These are phyloP conservation scores for Notodonta ziczac DNA, from an alignment of 2,888 invertebrate genomes.

Conservation along the genomic window DNA sequence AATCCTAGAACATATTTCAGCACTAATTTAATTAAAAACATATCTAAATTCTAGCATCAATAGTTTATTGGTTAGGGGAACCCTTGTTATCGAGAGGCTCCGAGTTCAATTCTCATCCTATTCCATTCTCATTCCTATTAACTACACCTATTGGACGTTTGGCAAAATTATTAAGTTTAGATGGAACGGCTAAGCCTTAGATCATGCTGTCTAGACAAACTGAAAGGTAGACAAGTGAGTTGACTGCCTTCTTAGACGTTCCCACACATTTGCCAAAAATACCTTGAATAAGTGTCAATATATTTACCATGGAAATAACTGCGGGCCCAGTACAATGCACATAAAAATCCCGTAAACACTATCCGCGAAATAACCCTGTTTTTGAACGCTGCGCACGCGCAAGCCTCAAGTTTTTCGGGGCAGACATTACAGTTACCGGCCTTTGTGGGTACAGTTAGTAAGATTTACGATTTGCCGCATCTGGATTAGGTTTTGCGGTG, in stretches of 20 bases:
- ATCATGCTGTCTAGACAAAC: too few relatives aligned
- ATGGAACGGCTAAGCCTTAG: too few relatives aligned
- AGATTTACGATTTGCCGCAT: conserved; percentile 7
- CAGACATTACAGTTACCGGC: conserved; percentile 8
- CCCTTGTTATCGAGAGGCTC: too few relatives aligned
- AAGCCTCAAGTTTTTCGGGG: conserved; percentile 7
- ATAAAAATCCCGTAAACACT: conserved; percentile 8
- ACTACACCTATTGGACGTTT: too few relatives aligned
- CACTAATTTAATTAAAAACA: too few relatives aligned
- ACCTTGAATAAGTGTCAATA: background rate
- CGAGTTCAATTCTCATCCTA: too few relatives aligned
- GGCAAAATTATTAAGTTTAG: too few relatives aligned
- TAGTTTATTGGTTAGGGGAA: too few relatives aligned
- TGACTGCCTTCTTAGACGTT: background rate
- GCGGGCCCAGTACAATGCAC: conserved; percentile 1
- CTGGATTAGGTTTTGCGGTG: background rate
- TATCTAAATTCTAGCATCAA: too few relatives aligned
- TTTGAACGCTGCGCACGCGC: background rate
- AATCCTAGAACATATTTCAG: too few relatives aligned
- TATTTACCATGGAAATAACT: background rate
- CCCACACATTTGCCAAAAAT: background rate
- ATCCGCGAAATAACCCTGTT: background rate
- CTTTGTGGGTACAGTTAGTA: conserved; percentile 8
- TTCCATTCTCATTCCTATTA: too few relatives aligned
- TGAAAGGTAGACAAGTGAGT: too few relatives aligned